Conservation (phyloP, 2,888 invertebrate genomes). For the Hirtodrosophila duncani region DNA sequence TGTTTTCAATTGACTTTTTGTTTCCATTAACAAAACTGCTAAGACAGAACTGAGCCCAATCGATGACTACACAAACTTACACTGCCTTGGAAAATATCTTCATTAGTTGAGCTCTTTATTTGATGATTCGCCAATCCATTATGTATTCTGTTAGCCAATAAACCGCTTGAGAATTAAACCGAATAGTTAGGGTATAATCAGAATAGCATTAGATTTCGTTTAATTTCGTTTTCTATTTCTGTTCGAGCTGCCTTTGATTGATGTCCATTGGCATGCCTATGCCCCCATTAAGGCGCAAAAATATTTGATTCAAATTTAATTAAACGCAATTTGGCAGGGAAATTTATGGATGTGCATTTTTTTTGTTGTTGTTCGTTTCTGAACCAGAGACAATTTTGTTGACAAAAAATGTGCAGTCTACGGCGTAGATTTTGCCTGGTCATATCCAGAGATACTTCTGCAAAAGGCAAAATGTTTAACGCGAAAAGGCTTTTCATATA, state of each 20-base stretch:
- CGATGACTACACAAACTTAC: too few relatives aligned
- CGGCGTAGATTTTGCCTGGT: slow-evolving; percentile 16
- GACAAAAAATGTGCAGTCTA: slow-evolving; percentile 1
- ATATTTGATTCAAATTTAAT: slow-evolving; percentile 43
- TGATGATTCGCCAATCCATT: too few relatives aligned
- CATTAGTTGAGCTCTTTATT: too few relatives aligned
- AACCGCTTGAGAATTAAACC: too few relatives aligned
- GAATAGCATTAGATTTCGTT: too few relatives aligned
- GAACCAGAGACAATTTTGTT: slow-evolving; percentile 20
- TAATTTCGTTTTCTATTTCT: slow-evolving; percentile 28
- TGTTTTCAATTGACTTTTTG: too few relatives aligned
- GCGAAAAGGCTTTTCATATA: background rate
- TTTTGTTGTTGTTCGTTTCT: slow-evolving; percentile 21
- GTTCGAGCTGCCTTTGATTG: slow-evolving; percentile 52
- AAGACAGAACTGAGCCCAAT: too few relatives aligned
- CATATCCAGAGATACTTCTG: slow-evolving; percentile 21
- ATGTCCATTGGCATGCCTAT: slow-evolving; percentile 53
- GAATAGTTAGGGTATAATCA: too few relatives aligned
- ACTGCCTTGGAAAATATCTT: too few relatives aligned
- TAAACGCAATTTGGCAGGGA: slow-evolving; percentile 54
- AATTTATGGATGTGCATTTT: slow-evolving; percentile 38
- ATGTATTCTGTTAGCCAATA: too few relatives aligned
- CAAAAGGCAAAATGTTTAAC: slow-evolving; percentile 28
- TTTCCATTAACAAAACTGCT: too few relatives aligned
- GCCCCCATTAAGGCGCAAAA: slow-evolving; percentile 54